Evolutionary conservation across 2,797 vertebrate species (phyloP).

Genomic region (Sphenodon punctatus): DNA sequence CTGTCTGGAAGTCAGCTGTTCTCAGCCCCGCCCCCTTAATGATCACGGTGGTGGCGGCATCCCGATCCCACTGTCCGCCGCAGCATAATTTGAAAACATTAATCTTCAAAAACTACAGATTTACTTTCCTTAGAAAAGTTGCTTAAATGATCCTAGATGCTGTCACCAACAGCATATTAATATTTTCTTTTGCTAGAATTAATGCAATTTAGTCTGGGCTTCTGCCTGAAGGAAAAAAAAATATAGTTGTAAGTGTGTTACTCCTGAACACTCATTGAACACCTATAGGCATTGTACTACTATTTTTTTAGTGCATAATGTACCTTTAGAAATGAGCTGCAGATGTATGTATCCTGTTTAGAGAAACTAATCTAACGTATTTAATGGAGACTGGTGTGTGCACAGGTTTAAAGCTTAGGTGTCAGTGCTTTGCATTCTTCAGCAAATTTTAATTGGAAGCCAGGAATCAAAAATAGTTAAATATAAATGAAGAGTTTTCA

Average conservation of each 20-base stretch:
- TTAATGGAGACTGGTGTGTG: neutral
- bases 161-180: neutral
- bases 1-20: too few species aligned
- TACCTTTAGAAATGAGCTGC: conserved; percentile 14
- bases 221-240: conserved; percentile 42
- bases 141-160: conserved; percentile 24
- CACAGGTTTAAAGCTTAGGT: neutral
- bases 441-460: too few species aligned
- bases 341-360: conserved; percentile 20
- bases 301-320: neutral
- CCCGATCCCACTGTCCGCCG: too few species aligned
- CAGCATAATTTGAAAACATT: conserved; percentile 6
- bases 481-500: neutral
- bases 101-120: neutral
- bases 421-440: neutral
- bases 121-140: neutral
- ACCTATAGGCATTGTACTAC: conserved; percentile 22
- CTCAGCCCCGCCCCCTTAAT: too few species aligned
- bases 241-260: conserved; percentile 27
- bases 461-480: neutral
- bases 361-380: neutral
- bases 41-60: too few species aligned
- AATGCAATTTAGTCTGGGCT: conserved; percentile 12
- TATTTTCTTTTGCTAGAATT: conserved; percentile 30
- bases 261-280: conserved; percentile 18